phyloP scores from a whole-genome alignment of 2,797 vertebrate species.

The Gephyroberyx darwinii region DNA sequence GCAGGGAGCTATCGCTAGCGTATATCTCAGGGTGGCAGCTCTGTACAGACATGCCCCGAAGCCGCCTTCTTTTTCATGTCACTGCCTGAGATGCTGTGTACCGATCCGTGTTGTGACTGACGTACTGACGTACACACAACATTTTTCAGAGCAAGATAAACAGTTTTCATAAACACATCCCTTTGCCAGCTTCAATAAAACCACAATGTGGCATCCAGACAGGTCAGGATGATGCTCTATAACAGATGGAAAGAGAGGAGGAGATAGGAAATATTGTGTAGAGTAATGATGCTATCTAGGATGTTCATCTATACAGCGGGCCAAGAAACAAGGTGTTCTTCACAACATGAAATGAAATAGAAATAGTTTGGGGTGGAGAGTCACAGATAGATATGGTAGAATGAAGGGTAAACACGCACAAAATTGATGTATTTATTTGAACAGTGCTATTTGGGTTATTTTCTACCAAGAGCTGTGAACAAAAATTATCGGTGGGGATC shows the following conservation, averaged over 20 bases:
- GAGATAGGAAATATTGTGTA: conserved; percentile 48
- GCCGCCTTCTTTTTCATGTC: conserved; percentile 6
- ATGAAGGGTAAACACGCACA: conserved; percentile 65
- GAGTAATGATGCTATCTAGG: conserved; percentile 43
- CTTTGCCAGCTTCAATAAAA: conserved; percentile 23
- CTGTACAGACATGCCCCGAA: background rate
- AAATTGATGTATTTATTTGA: conserved; percentile 67
- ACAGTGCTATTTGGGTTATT: conserved; percentile 61
- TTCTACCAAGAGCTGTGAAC: conserved; percentile 28
- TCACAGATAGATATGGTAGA: conserved; percentile 45
- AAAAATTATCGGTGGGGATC: conserved; percentile 37
- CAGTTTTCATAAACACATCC: conserved; percentile 44
- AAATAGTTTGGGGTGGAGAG: conserved; percentile 47
- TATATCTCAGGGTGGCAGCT: background rate
- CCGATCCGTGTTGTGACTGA: conserved; percentile 20
- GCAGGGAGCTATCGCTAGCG: background rate
- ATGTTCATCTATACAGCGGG: conserved; percentile 53
- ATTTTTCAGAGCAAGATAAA: conserved; percentile 45
- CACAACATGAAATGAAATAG: conserved; percentile 50
- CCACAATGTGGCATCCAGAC: conserved; percentile 14
- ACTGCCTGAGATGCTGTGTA: conserved; percentile 20
- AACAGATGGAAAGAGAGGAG: conserved; percentile 26
- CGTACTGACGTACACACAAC: conserved; percentile 9
- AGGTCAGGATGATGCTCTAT: conserved; percentile 29
- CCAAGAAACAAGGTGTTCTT: conserved; percentile 56